These are phyloP conservation scores for Bhutanitis thaidina DNA, from an alignment of 2,888 invertebrate genomes.

Conservation along the genomic window DNA sequence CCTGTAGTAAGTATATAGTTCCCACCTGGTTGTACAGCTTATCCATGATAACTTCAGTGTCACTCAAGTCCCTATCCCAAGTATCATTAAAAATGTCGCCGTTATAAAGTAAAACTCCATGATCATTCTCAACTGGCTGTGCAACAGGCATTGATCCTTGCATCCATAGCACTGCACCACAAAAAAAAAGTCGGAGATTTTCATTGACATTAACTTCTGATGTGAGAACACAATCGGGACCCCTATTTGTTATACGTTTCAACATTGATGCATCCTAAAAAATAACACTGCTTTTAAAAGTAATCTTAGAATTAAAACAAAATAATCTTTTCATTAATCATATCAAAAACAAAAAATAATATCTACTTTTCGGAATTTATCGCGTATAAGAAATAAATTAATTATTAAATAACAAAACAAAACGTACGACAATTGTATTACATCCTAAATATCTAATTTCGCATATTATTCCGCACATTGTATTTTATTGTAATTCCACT, in stretches of 20 bases:
- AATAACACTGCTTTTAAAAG: not conserved
- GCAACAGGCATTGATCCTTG: slow-evolving; percentile 82
- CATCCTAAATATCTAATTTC: slow-evolving; percentile 46
- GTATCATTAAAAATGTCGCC: slow-evolving; percentile 89
- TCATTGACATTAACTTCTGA: slow-evolving; percentile 36
- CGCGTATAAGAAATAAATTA: too few species aligned
- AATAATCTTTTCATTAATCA: too few species aligned
- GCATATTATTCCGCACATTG: slow-evolving; percentile 79
- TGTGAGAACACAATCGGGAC: slow-evolving; percentile 69
- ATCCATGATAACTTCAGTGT: slow-evolving; percentile 75
- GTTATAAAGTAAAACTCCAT: slow-evolving; percentile 89
- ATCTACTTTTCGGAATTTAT: too few species aligned
- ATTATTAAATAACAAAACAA: too few species aligned
- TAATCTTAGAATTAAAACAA: not conserved
- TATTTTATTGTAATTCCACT: too few species aligned
- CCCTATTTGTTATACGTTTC: slow-evolving; percentile 72
- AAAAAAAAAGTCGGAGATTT: slow-evolving; percentile 45
- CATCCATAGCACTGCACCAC: slow-evolving; percentile 89
- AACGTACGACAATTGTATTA: slow-evolving; percentile 23
- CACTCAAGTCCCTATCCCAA: slow-evolving; percentile 56
- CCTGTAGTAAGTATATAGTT: too few species aligned
- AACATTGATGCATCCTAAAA: slow-evolving; percentile 56
- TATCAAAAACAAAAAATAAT: too few species aligned
- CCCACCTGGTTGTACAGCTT: slow-evolving; percentile 39
- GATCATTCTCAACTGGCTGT: slow-evolving; percentile 84